Base-by-base conservation (phyloP, 2,797 vertebrate genomes). In the Todus mexicanus region DNA sequence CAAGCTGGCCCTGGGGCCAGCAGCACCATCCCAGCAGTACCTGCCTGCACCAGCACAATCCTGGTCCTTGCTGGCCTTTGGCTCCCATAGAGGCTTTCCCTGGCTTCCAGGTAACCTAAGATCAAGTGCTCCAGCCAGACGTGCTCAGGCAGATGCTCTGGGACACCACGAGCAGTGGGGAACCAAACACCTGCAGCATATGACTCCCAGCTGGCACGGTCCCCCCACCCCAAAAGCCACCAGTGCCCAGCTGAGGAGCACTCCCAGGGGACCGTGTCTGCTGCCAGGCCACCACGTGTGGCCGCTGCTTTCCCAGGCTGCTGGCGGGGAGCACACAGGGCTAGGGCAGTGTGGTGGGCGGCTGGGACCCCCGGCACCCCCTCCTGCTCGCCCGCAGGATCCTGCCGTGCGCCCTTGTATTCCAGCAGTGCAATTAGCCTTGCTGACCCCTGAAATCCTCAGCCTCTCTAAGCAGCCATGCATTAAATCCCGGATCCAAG, bases 401-500 rank as follows among this genome's bases (percentile, higher is more conserved):
- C 87, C 94, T 75, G 45, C 91, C 15, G 3, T 5, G 2, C 17
- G 21, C 92, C 88, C 81, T 93, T 94, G 94, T 92, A 94, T 87
- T 96, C 96, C 94, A 97, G 97, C 90, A 95, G 92, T 85, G 95
- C 97, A 98, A 97, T 97, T 97, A 98, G 97, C 97, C 96, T 88
- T 85, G 87, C 89, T 96, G 97, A 97, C 97, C 98, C 96, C 96
- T 84, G 93, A 97, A 97, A 97, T 96, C 96, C 84, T 96, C 95
- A 95, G 96, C 93, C 87, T 94, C 94, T 96, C 94, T 72, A 95
- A 97, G 97, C 97, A 98, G 96, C 96, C 82, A 78, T 97, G 97
- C 96, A 80, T 97, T 97, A 98, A 97, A 98, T 97, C 96, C 65
- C 94, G 84, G 97, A 97, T 97, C 96, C 97, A 96, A 89, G 96